Conservation (phyloP, 2,797 vertebrate genomes). For the Aulostomus chinensis region DNA sequence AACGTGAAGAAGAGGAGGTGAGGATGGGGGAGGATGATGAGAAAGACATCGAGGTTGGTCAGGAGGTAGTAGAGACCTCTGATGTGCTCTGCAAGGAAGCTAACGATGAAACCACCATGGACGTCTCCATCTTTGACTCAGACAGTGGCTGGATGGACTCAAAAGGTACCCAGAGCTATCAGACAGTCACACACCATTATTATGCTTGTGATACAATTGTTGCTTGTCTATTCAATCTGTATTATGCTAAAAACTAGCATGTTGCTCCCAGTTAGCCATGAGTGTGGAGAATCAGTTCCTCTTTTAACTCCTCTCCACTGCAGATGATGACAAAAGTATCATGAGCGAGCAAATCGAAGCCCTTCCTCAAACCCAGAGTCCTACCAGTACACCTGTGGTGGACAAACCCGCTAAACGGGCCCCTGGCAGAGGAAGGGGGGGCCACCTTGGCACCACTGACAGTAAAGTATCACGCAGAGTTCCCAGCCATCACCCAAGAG, state of each 20-base stretch:
- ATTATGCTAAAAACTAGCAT: no score
- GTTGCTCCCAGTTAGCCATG: constrained; percentile 1
- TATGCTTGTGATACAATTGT: no score
- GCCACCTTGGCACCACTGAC: constrained; percentile 86
- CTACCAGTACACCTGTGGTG: constrained; percentile 80
- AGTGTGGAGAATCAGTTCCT: constrained; percentile 47
- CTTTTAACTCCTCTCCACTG: constrained; percentile 70
- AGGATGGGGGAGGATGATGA: background rate
- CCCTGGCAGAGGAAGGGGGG: constrained; percentile 88
- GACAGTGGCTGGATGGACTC: constrained; percentile 94
- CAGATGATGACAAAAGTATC: constrained; percentile 96
- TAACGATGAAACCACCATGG: constrained; percentile 87
- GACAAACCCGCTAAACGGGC: constrained; percentile 90
- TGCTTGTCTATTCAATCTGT: no score
- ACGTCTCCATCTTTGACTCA: constrained; percentile 89
- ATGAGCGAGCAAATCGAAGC: constrained; percentile 89
- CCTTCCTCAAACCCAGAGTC: constrained; percentile 81
- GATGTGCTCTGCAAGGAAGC: constrained; percentile 73
- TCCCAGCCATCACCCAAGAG: constrained; percentile 86
- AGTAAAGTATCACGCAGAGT: constrained; percentile 90
- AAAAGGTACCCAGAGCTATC: constrained; percentile 86
- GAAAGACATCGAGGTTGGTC: constrained; percentile 18
- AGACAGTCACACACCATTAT: constrained; percentile 25
- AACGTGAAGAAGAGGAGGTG: constrained; percentile 7
- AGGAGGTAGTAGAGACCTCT: constrained; percentile 70